Percentiles rank a stretch among this genome's conserved stretches.
These are phyloP conservation scores for Notodonta dromedarius DNA, from an alignment of 2,888 invertebrate species.

Conservation along the genomic window DNA sequence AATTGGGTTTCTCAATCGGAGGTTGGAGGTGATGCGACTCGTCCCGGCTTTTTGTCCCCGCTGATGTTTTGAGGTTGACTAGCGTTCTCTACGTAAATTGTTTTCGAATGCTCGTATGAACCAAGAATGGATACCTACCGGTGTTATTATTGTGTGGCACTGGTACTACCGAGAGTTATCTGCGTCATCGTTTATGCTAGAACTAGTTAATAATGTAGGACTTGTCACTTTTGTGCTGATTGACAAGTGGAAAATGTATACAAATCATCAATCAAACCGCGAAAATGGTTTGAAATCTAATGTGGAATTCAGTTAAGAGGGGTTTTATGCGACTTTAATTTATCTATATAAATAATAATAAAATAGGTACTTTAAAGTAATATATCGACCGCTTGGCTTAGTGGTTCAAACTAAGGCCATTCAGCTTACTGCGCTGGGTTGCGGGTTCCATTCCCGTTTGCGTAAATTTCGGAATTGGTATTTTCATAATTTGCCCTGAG, in stretches of 20 bases:
- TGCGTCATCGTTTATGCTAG: constrained; percentile 58
- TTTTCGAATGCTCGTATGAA: constrained; percentile 53
- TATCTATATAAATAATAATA: too few species aligned
- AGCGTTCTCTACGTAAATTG: constrained; percentile 58
- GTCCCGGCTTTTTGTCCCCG: constrained; percentile 67
- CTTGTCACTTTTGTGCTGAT: constrained; percentile 52
- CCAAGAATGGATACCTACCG: constrained; percentile 44
- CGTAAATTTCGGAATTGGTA: too few species aligned
- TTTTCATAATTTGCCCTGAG: too few species aligned
- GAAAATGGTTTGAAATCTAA: constrained; percentile 6
- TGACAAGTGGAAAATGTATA: constrained; percentile 60
- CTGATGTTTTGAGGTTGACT: constrained; percentile 67
- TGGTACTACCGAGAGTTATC: constrained; percentile 28
- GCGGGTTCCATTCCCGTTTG: too few species aligned
- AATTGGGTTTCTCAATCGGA: constrained; percentile 82
- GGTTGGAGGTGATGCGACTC: constrained; percentile 78
- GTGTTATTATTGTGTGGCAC: constrained; percentile 40
- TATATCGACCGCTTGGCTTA: too few species aligned
- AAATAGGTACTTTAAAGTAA: too few species aligned
- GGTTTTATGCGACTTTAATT: too few species aligned
- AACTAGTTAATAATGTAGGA: constrained; percentile 54
- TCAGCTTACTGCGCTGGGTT: too few species aligned
- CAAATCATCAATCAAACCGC: constrained; percentile 27
- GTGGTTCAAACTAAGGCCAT: too few species aligned
- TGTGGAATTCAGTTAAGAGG: background rate